A percentile compares a stretch with the other conserved stretches of the same genome.
These are phyloP conservation scores for Diaphora mendica DNA, from an alignment of 2,888 invertebrate genomes.

Conservation along the genomic window DNA sequence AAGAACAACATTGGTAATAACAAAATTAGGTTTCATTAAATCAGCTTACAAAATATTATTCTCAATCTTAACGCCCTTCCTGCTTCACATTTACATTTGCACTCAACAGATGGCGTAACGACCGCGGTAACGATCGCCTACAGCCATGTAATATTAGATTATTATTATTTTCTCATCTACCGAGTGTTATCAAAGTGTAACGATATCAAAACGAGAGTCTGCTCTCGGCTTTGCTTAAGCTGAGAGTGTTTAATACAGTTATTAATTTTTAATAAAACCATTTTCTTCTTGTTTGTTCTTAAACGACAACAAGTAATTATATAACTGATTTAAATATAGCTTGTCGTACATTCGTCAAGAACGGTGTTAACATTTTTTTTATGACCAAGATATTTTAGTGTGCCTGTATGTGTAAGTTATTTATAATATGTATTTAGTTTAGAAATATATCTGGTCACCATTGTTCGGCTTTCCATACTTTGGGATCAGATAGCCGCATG, in stretches of 20 bases:
- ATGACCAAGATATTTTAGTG: too few relatives aligned
- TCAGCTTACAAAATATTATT: neutral
- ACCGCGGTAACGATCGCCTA: slow-evolving; percentile 29
- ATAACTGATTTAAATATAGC: too few relatives aligned
- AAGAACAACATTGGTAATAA: neutral
- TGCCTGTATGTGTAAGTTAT: neutral
- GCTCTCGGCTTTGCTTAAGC: neutral
- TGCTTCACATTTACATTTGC: neutral
- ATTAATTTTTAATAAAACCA: slow-evolving; percentile 5
- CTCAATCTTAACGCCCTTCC: neutral
- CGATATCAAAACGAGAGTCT: slow-evolving; percentile 2
- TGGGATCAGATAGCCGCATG: too few relatives aligned
- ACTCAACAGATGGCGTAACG: slow-evolving; percentile 15
- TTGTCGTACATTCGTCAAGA: too few relatives aligned
- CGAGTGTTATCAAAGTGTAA: slow-evolving; percentile 14
- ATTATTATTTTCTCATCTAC: slow-evolving; percentile 33
- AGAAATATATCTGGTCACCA: neutral
- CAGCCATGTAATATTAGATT: slow-evolving; percentile 15
- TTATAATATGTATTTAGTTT: too few relatives aligned
- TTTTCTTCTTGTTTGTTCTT: neutral
- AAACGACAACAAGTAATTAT: neutral
- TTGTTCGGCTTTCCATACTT: too few relatives aligned
- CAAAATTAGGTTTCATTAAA: neutral
- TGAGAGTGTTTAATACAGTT: neutral
- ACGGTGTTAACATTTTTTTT: too few relatives aligned